Conservation (phyloP, 92 coral and sea anemone genomes). For the Umimayanthus kanabou region DNA sequence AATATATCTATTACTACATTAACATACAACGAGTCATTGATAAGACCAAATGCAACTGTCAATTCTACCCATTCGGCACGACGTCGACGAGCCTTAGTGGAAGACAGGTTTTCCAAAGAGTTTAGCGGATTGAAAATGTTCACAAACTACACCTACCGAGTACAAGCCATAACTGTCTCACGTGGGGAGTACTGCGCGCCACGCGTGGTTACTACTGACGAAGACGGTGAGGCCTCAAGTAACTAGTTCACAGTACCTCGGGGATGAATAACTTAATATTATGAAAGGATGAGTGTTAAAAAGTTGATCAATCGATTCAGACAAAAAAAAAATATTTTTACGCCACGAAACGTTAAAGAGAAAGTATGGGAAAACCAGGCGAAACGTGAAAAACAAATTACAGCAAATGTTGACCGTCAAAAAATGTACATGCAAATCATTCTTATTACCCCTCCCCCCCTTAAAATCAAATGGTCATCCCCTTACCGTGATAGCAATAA, state of each 20-base stretch:
- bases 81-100: not conserved
- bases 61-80: slow-evolving; percentile 11
- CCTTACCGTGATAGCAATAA: too few relatives aligned
- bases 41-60: slow-evolving; percentile 4
- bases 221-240: slow-evolving; percentile 54
- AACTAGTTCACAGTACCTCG: too few relatives aligned
- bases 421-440: too few relatives aligned
- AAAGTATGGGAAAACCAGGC: not conserved
- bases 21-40: not conserved
- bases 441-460: too few relatives aligned
- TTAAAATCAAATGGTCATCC: too few relatives aligned
- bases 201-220: slow-evolving; percentile 54
- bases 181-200: slow-evolving; percentile 46
- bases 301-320: not conserved
- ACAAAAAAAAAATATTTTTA: too few relatives aligned
- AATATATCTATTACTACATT: not conserved
- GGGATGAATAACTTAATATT: too few relatives aligned
- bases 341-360: not conserved
- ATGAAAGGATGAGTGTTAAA: not conserved
- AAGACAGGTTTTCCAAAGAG: slow-evolving; percentile 28
- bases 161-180: slow-evolving; percentile 53
- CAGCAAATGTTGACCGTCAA: too few relatives aligned
- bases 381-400: too few relatives aligned
- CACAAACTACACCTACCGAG: slow-evolving; percentile 53
- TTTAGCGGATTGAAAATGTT: slow-evolving; percentile 58